Evolutionary conservation across 2,888 invertebrate species (phyloP), one percentile per base, ranked within the genome.

Genomic region (Eupithecia insigniata): DNA sequence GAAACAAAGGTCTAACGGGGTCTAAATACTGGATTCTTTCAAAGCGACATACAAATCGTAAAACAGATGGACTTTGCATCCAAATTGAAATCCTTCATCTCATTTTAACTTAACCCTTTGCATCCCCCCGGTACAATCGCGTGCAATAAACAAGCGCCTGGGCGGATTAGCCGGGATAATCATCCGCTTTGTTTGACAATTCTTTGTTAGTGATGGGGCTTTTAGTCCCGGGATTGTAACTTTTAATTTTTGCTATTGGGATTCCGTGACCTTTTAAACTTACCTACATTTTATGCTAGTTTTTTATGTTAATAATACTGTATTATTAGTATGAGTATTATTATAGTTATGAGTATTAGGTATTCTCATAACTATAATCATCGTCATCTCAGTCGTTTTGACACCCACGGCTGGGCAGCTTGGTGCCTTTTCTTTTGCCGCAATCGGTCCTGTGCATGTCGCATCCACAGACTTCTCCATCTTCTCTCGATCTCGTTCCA

Each of bases 181-280:
- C 75, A 75, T 76, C 69, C 74, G 74, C 75, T 76, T 78, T 78
- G 76, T 75, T 78, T 75, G 74, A 67, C 76, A 75, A 75, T 73
- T 71, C 69, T 62, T 30, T 28, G 66, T 58, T 65, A 67, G 67
- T 32, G 74, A 64, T 34, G 67, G 67, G 70, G 22, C 43, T 16
- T 64, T 36, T 34, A 26, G 6, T 64, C 22, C n/a, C 66, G 66
- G 58, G 43, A 69, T 51, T 39, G 36, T 60, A 43, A 28, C 16
- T 30, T 60, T 60, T 60, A 60, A 60, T 62, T 34, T 28, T 32
- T 6, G n/a, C 30, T 60, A 28, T 60, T 22, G 28, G 30, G 22
- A 60, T 30, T 34, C 16, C n/a, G 12, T 18, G 26, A 22, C n/a
- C 46, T 16, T 51, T 32, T 34, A 14, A 10, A 14, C 14, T 16